Percentiles rank a stretch among this genome's conserved stretches.
Conservation (phyloP, 2,113 vertebrate species). For the Spizaetus ornatus region DNA sequence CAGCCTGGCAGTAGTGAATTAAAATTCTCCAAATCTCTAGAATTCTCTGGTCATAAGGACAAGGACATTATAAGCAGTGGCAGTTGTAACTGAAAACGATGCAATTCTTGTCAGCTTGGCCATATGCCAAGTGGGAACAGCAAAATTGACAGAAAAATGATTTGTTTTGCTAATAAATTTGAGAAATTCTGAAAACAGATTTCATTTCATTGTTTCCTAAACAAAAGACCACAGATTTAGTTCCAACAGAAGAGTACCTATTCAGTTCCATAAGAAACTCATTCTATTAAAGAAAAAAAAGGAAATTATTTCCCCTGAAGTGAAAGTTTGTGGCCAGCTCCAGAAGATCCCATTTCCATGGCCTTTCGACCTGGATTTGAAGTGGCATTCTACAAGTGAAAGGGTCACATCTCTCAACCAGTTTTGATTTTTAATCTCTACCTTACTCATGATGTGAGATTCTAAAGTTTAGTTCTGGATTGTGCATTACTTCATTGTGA, state of each 20-base stretch:
- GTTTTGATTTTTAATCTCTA: not conserved
- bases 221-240: not conserved
- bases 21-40: not conserved
- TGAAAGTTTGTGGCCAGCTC: not conserved
- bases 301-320: not conserved
- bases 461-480: not conserved
- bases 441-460: not conserved
- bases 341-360: not conserved
- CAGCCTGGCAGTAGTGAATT: not conserved
- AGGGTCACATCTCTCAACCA: not conserved
- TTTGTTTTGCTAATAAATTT: not conserved
- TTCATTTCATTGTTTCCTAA: not conserved
- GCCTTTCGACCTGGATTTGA: not conserved
- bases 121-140: accelerated
- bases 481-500: not conserved
- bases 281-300: not conserved
- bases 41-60: not conserved
- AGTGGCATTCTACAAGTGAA: not conserved
- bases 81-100: not conserved
- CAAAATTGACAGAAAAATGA: not conserved
- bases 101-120: not conserved
- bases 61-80: not conserved
- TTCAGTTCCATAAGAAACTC: not conserved
- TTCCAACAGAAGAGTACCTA: not conserved
- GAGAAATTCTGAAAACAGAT: not conserved